Evolutionary conservation across 2,113 vertebrate genomes (phyloP).

Genomic region (Dipodomys ordii): DNA sequence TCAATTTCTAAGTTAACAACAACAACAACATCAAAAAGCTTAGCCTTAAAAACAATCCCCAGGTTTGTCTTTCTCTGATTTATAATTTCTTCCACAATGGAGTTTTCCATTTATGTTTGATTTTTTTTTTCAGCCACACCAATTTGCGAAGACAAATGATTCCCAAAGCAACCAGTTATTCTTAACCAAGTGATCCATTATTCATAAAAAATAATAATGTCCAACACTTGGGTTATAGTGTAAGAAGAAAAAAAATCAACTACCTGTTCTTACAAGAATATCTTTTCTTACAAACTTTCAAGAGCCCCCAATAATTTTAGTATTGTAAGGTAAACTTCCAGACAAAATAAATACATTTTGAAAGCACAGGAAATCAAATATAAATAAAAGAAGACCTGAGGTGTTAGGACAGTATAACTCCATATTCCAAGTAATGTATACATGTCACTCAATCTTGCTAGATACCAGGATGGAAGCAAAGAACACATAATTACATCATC

Average conservation of each 20-base stretch:
- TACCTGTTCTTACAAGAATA: not conserved
- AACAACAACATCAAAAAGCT: not conserved
- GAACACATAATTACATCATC: not conserved
- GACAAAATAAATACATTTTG: not conserved
- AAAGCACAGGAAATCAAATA: not conserved
- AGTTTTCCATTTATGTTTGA: constrained; percentile 22
- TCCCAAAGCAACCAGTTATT: constrained; percentile 7
- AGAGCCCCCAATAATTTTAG: not conserved
- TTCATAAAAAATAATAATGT: not conserved
- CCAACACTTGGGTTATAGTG: not conserved
- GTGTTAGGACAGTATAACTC: not conserved
- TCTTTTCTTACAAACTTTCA: not conserved
- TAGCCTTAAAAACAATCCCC: constrained; percentile 47
- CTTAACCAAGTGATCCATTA: not conserved
- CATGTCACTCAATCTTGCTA: not conserved
- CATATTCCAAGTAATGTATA: not conserved
- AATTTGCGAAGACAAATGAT: constrained; percentile 54
- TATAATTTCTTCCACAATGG: not conserved
- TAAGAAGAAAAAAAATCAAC: constrained; percentile 19
- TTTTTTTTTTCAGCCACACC: constrained; percentile 39
- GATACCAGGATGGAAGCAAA: not conserved
- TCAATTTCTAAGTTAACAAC: constrained; percentile 35
- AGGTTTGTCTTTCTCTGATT: constrained; percentile 9
- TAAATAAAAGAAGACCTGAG: not conserved
- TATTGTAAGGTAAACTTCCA: not conserved